Percentiles rank a stretch among this genome's conserved stretches.
These are phyloP conservation scores for Prietella phreatophila DNA, from an alignment of 2,113 vertebrate genomes.

Conservation along the genomic window DNA sequence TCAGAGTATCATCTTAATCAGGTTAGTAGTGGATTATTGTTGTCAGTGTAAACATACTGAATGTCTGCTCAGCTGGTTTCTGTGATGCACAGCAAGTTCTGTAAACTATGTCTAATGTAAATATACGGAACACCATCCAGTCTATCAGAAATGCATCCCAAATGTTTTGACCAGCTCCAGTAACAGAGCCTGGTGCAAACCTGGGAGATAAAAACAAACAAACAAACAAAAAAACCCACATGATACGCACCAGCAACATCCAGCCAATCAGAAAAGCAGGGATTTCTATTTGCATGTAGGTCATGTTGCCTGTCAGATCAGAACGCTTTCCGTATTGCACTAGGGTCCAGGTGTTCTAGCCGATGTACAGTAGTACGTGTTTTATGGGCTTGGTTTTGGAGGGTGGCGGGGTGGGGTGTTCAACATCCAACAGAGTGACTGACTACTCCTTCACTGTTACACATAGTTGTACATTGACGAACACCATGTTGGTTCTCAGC, in stretches of 20 bases:
- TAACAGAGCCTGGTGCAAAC: not conserved
- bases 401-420: not conserved
- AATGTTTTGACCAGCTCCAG: not conserved
- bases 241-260: not conserved
- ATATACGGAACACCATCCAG: no score
- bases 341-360: not conserved
- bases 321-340: not conserved
- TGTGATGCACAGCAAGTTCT: no score
- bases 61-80: no score
- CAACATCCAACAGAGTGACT: not conserved
- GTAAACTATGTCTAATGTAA: no score
- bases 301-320: not conserved
- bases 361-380: not conserved
- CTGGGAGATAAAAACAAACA: not conserved
- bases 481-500: not conserved
- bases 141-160: no score
- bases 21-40: no score
- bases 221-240: no score
- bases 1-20: no score
- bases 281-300: not conserved
- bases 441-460: not conserved
- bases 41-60: no score
- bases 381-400: not conserved
- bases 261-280: not conserved
- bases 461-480: not conserved